Conservation (phyloP, 1,140 invertebrate species). For the Dermatophagoides farinae region DNA sequence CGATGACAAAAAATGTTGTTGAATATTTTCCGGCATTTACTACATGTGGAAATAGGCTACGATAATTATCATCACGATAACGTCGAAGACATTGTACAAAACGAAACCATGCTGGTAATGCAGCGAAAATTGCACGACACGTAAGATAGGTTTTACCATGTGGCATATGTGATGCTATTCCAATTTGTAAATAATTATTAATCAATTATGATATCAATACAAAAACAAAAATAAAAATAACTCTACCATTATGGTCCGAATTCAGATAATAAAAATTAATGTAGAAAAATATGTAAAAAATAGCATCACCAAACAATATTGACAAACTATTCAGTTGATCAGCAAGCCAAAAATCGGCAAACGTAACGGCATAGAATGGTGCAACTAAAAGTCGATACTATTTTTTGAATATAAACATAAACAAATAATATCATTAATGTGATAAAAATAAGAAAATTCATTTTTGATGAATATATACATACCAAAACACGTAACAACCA, state of each 20-base stretch:
- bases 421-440: background rate
- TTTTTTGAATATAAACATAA: constrained; percentile 25
- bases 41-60: constrained; percentile 33
- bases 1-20: constrained; percentile 83
- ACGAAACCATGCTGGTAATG: constrained; percentile 85
- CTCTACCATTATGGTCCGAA: background rate
- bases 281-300: constrained; percentile 57
- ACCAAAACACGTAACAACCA: constrained; percentile 38
- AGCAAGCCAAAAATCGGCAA: constrained; percentile 98
- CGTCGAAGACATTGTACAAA: constrained; percentile 91
- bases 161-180: constrained; percentile 26
- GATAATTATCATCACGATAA: constrained; percentile 41
- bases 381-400: constrained; percentile 62
- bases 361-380: constrained; percentile 84
- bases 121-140: constrained; percentile 55
- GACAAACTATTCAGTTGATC: constrained; percentile 91
- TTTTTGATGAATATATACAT: constrained; percentile 18
- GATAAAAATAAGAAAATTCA: background rate
- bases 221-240: background rate
- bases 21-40: constrained; percentile 97
- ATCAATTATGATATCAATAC: too few relatives aligned
- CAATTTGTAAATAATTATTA: background rate
- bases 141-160: constrained; percentile 20
- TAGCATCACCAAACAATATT: constrained; percentile 72
- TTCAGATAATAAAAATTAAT: constrained; percentile 18